Conservation (phyloP, 2,888 invertebrate species). For the Anaspis maculata region DNA sequence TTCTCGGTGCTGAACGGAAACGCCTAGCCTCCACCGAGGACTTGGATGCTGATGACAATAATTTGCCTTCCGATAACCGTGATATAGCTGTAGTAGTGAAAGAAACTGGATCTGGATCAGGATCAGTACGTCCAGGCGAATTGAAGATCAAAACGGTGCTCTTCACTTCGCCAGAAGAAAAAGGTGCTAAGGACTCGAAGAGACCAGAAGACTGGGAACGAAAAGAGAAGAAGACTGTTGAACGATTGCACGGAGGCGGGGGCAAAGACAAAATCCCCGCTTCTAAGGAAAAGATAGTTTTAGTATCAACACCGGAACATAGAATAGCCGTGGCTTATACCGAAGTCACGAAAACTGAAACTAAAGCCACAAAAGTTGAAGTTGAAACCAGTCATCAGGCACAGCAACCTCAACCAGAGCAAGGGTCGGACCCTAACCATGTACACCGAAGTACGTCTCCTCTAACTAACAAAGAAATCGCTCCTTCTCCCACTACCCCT, state of each 20-base stretch:
- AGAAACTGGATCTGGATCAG: slow-evolving; percentile 27
- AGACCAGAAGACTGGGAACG: slow-evolving; percentile 42
- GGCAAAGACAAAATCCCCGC: slow-evolving; percentile 31
- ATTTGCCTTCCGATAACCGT: slow-evolving; percentile 24
- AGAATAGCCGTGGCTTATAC: slow-evolving; percentile 22
- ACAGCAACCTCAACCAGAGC: no score
- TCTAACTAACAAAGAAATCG: slow-evolving; percentile 33
- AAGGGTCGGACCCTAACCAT: slow-evolving; percentile 16
- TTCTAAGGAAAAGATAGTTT: slow-evolving; percentile 24
- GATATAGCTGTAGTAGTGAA: slow-evolving; percentile 33
- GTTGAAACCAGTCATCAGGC: not conserved
- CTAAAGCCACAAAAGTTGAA: slow-evolving; percentile 17
- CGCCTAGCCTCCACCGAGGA: slow-evolving; percentile 42
- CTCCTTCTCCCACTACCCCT: slow-evolving; percentile 27
- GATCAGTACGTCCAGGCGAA: slow-evolving; percentile 34
- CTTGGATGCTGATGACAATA: slow-evolving; percentile 35
- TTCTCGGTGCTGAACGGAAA: slow-evolving; percentile 35
- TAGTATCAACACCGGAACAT: slow-evolving; percentile 27
- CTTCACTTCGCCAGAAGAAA: slow-evolving; percentile 39
- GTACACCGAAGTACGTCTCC: slow-evolving; percentile 41
- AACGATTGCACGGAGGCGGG: slow-evolving; percentile 41
- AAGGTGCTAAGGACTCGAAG: slow-evolving; percentile 41
- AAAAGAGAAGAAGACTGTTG: slow-evolving; percentile 37
- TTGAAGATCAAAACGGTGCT: slow-evolving; percentile 29
- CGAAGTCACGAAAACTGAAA: slow-evolving; percentile 13